Percentiles rank a stretch among this genome's conserved stretches.
Evolutionary conservation across 2,888 invertebrate species (phyloP).

Genomic region (Pyrrhia umbra): DNA sequence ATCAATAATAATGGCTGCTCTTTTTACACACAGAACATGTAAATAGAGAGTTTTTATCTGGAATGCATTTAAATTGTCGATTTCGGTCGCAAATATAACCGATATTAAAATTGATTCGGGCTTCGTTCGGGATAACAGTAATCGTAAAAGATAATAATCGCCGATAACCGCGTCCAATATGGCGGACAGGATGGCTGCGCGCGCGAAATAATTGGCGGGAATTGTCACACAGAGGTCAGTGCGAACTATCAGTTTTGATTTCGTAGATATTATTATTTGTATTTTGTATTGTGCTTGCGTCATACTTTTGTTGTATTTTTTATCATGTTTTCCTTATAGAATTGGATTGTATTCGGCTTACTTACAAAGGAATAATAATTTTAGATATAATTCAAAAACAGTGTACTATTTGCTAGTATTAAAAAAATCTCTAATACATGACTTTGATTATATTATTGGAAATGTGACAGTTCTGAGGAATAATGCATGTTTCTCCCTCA

Average conservation of each 20-base stretch:
- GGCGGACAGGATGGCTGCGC: constrained; percentile 63
- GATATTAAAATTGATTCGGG: constrained; percentile 70
- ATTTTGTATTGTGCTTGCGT: constrained; percentile 7
- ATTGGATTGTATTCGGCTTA: too few relatives aligned
- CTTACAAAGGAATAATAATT: too few relatives aligned
- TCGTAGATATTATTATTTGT: constrained; percentile 31
- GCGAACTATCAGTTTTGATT: constrained; percentile 49
- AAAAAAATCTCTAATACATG: too few relatives aligned
- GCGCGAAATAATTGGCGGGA: constrained; percentile 69
- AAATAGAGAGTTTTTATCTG: constrained; percentile 46
- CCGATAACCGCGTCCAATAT: constrained; percentile 67
- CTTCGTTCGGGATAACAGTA: constrained; percentile 63
- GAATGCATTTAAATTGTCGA: constrained; percentile 68
- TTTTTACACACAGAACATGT: constrained; percentile 32
- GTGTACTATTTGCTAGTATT: too few relatives aligned
- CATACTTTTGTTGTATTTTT: neutral
- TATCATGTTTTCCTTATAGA: neutral
- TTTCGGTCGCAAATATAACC: constrained; percentile 59
- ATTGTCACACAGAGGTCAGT: constrained; percentile 46
- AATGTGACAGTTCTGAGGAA: too few relatives aligned
- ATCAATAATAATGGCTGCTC: constrained; percentile 31
- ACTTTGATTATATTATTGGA: too few relatives aligned
- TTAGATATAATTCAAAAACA: too few relatives aligned
- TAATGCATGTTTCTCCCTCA: too few relatives aligned
- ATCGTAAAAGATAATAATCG: constrained; percentile 76